Evolutionary conservation across 2,888 invertebrate genomes (phyloP).

Genomic region (Willowsia nigromaculata): DNA sequence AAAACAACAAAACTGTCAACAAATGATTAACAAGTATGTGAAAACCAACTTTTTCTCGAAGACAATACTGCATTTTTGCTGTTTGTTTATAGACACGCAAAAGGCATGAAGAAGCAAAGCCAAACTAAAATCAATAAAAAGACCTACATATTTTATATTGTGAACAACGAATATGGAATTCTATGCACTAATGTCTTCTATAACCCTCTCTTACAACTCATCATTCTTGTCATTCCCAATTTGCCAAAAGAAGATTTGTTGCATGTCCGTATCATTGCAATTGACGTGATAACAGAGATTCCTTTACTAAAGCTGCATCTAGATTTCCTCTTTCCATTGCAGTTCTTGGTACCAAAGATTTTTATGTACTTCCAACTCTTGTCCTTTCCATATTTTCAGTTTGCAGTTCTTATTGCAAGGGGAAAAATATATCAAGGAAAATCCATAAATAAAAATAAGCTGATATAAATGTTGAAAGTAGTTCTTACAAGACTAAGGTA

Average conservation of each 20-base stretch:
- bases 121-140: conserved; percentile 1
- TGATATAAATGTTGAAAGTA: too few species aligned
- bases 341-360: too few species aligned
- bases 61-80: not conserved
- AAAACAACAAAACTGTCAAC: conserved; percentile 54
- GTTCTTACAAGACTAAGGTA: too few species aligned
- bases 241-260: conserved; percentile 47
- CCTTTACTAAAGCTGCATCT: too few species aligned
- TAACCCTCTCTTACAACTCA: not conserved
- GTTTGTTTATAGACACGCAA: not conserved
- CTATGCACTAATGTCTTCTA: not conserved
- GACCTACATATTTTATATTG: not conserved
- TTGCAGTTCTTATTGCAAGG: too few species aligned
- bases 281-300: conserved; percentile 12
- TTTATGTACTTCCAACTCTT: too few species aligned
- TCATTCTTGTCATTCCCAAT: conserved; percentile 44
- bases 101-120: not conserved
- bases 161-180: too few species aligned
- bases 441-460: conserved; percentile 50
- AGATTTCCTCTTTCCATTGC: too few species aligned
- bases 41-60: not conserved
- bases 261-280: conserved; percentile 22
- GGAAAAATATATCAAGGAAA: conserved; percentile 48
- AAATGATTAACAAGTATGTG: not conserved
- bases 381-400: too few species aligned